phyloP scores from a whole-genome alignment of 2,888 invertebrate genomes.

The Melieria omissa region DNA sequence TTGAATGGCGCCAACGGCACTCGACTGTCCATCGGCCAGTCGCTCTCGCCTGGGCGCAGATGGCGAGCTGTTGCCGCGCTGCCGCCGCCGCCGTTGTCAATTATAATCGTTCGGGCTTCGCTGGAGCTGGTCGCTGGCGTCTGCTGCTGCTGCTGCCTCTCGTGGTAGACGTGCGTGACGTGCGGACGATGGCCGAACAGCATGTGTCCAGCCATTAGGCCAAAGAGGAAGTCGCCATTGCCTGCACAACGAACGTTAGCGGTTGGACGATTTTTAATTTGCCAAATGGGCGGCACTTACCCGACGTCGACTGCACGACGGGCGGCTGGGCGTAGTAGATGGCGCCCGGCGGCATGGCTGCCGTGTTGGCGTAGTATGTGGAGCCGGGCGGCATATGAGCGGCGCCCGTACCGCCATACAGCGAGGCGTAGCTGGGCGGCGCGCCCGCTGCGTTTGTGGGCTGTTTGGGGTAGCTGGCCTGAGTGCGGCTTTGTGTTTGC shows the following conservation, averaged over 20 bases:
- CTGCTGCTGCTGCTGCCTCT: slow-evolving; percentile 1
- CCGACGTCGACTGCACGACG: neutral
- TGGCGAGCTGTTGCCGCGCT: neutral
- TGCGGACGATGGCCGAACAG: slow-evolving; percentile 46
- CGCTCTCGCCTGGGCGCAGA: neutral
- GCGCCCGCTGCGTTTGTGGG: neutral
- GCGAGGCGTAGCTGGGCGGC: slow-evolving; percentile 38
- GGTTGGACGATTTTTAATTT: neutral
- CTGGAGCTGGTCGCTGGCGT: neutral
- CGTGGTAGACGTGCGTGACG: slow-evolving; percentile 46
- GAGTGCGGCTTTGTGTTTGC: slow-evolving; percentile 45
- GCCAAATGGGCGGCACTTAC: neutral
- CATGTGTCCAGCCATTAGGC: slow-evolving; percentile 51
- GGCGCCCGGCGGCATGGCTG: slow-evolving; percentile 56
- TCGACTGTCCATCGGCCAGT: slow-evolving; percentile 37
- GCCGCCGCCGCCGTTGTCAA: neutral
- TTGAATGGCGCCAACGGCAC: slow-evolving; percentile 46
- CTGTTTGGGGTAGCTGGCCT: neutral
- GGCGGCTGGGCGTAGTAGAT: slow-evolving; percentile 56
- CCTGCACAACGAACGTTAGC: slow-evolving; percentile 29
- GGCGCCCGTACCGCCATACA: slow-evolving; percentile 34
- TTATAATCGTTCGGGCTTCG: neutral
- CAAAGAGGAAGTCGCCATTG: slow-evolving; percentile 49
- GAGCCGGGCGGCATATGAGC: slow-evolving; percentile 44
- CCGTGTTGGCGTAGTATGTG: slow-evolving; percentile 53